phyloP scores from a whole-genome alignment of 2,888 invertebrate genomes.

The Glyphotaelius pellucidus region DNA sequence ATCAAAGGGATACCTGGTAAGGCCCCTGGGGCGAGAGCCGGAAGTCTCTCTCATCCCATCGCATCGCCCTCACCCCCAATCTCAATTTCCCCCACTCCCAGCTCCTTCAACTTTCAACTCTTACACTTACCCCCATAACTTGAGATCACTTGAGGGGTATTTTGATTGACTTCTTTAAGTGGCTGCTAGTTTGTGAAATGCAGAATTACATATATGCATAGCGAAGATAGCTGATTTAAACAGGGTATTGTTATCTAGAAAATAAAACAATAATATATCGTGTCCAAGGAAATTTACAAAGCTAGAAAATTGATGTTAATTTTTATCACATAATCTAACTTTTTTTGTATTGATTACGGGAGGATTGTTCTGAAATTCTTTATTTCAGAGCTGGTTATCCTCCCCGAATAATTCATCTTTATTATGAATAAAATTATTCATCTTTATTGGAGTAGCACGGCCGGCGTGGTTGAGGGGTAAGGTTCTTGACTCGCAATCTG shows the following conservation, averaged over 20 bases:
- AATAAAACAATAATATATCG: background rate
- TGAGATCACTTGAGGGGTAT: constrained; percentile 38
- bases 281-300: background rate
- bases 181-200: background rate
- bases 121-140: constrained; percentile 10
- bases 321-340: background rate
- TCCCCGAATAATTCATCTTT: no score
- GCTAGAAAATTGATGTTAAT: background rate
- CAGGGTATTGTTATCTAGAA: background rate
- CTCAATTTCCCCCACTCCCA: background rate
- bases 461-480: no score
- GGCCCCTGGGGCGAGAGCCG: constrained; percentile 50
- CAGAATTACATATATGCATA: background rate
- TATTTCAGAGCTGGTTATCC: no score
- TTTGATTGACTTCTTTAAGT: constrained; percentile 9
- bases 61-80: constrained; percentile 13
- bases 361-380: no score
- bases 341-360: no score
- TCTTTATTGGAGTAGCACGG: no score
- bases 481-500: no score
- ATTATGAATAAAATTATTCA: no score
- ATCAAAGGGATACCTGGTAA: constrained; percentile 65
- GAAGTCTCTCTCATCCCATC: constrained; percentile 48
- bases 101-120: background rate
- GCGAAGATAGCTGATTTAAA: background rate